Evolutionary conservation across 2,113 vertebrate genomes (phyloP).

Genomic region (Ivindomyrus marchei): DNA sequence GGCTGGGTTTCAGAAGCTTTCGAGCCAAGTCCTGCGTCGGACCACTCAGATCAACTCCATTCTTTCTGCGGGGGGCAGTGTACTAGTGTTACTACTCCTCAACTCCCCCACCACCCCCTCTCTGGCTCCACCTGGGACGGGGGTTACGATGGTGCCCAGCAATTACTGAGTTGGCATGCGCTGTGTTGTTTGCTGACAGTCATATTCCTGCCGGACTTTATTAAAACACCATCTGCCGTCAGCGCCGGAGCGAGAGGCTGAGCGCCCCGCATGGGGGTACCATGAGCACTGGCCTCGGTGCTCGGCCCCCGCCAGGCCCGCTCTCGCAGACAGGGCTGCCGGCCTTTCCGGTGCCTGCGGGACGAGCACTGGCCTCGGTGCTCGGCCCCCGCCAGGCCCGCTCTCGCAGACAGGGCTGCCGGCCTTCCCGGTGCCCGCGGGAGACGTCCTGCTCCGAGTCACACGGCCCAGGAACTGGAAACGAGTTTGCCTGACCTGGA

Average conservation of each 20-base stretch:
- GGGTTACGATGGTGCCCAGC: conserved; percentile 93
- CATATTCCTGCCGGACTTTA: conserved; percentile 99
- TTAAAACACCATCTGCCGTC: conserved; percentile 99
- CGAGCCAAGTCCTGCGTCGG: conserved; percentile 63
- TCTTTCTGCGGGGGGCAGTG: conserved; percentile 61
- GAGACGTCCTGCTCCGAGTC: neutral
- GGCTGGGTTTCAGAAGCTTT: conserved; percentile 55
- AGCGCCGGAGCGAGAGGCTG: conserved; percentile 64
- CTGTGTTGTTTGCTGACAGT: conserved; percentile 96
- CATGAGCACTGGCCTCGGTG: neutral
- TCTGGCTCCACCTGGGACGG: conserved; percentile 83
- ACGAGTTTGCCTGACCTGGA: neutral
- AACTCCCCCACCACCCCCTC: conserved; percentile 49
- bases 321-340: neutral
- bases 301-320: neutral
- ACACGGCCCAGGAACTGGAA: neutral
- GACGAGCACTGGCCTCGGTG: neutral
- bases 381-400: neutral
- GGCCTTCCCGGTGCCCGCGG: neutral
- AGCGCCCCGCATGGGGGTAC: conserved; percentile 34
- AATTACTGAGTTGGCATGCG: conserved; percentile 98
- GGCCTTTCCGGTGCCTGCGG: neutral
- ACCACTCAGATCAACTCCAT: conserved; percentile 40
- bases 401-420: neutral
- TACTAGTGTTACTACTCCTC: conserved; percentile 62